phyloP scores from a whole-genome alignment of 2,113 vertebrate genomes.

The Zapornia atra region DNA sequence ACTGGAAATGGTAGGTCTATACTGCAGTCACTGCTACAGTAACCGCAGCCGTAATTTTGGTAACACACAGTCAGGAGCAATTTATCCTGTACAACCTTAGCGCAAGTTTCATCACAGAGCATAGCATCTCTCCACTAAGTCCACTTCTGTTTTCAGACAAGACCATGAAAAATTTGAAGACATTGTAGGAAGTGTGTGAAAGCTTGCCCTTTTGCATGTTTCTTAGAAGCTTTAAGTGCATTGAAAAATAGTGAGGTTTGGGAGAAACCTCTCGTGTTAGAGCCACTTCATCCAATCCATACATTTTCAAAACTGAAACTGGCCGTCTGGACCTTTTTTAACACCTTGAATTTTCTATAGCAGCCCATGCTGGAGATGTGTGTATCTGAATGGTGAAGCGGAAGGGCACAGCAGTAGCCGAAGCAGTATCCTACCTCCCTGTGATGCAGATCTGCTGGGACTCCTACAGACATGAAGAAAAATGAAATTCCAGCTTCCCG shows the following conservation, averaged over 20 bases:
- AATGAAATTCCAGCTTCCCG: not conserved
- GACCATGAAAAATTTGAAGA: not conserved
- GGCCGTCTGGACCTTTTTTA: not conserved
- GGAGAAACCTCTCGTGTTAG: not conserved
- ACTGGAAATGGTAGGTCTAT: conserved; percentile 14
- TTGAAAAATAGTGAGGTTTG: not conserved
- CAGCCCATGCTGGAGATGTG: not conserved
- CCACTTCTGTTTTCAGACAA: not conserved
- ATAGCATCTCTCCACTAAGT: not conserved
- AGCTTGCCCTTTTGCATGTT: not conserved
- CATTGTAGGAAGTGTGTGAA: not conserved
- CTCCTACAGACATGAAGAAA: not conserved
- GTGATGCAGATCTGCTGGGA: not conserved
- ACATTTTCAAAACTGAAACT: not conserved
- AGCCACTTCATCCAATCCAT: not conserved
- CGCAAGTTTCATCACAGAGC: not conserved
- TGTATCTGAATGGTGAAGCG: no score
- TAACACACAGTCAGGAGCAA: not conserved
- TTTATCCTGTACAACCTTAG: not conserved
- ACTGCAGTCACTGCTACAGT: not conserved
- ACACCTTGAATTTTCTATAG: not conserved
- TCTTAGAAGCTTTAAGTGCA: not conserved
- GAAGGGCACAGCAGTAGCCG: not conserved
- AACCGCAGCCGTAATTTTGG: not conserved
- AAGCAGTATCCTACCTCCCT: not conserved